Base-by-base conservation (phyloP, 2,888 invertebrate genomes). In the Drepana falcataria region DNA sequence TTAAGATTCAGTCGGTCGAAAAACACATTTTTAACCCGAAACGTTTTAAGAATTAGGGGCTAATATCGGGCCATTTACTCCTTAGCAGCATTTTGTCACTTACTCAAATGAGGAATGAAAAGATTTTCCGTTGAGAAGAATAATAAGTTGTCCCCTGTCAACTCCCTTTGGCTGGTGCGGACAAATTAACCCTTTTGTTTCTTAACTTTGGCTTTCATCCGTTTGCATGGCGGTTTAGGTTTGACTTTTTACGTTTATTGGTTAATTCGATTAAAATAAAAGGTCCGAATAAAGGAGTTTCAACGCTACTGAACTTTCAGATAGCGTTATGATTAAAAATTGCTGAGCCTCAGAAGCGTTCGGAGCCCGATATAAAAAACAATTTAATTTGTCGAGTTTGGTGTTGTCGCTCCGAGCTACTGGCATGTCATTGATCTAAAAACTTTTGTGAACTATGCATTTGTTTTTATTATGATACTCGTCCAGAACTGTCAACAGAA, bases 171-270 rank as follows among this genome's bases (percentile, higher is more conserved):
- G 57, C 53, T 53, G 53, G 65, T 65, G 65, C 67, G 71, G 73
- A 80, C 77, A 79, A 81, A 82, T 80, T 79, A 76, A 77, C 71
- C 64, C 75, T 66, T 73, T 81, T 81, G 77, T 81, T 75, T 71
- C 54, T 49, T 35, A 73, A 67, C 67, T 73, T 73, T 60, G 66
- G 57, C 59, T 64, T 68, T 52, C 55, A 52, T 49, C 52, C 52
- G 53, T 60, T 58, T 57, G 65, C 68, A 66, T 54, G 66, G 62
- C 40, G 56, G 49, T 55, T 54, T 58, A 59, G 62, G 63, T 65
- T 61, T 60, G 64, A 64, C 6, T 40, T 40, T 44, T 41, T 37
- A 53, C 48, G 48, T 37, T 37, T 37, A 51, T 40, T 34, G 51
- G 40, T 40, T 34, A 34, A 51, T 51, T 51, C 40, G 34, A 51